A percentile compares a stretch with the other conserved stretches of the same genome.
phyloP scores from a whole-genome alignment of 2,888 invertebrate genomes.

The Eupithecia subumbrata region DNA sequence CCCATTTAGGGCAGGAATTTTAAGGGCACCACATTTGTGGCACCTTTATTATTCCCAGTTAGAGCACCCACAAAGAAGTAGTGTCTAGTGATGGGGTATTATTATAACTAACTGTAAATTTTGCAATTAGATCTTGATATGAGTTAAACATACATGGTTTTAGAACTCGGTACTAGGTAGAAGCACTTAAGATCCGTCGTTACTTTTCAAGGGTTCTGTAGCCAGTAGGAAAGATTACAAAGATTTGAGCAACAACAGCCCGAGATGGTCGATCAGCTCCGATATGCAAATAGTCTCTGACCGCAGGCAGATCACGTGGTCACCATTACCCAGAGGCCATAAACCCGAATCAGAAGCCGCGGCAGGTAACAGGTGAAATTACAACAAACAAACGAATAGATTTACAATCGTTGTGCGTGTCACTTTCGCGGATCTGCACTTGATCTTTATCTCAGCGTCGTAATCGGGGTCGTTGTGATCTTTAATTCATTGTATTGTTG shows the following conservation, averaged over 20 bases:
- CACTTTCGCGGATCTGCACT: slow-evolving; percentile 28
- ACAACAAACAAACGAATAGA: slow-evolving; percentile 7
- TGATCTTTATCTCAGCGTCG: slow-evolving; percentile 26
- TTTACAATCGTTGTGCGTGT: slow-evolving; percentile 20
- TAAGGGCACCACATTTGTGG: too few relatives aligned
- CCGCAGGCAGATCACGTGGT: not conserved
- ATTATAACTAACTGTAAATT: too few relatives aligned
- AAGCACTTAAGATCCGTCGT: too few relatives aligned
- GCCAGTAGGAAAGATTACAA: not conserved
- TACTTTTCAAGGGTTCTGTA: too few relatives aligned
- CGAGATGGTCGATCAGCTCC: not conserved
- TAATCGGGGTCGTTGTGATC: not conserved
- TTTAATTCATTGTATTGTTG: slow-evolving; percentile 6
- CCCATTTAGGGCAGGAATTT: too few relatives aligned
- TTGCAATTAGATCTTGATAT: too few relatives aligned
- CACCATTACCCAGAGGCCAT: slow-evolving; percentile 12
- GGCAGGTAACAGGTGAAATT: slow-evolving; percentile 40
- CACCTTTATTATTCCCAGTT: too few relatives aligned
- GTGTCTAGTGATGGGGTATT: too few relatives aligned
- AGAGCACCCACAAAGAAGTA: too few relatives aligned
- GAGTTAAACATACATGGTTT: too few relatives aligned
- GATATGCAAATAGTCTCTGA: not conserved
- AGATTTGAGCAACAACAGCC: not conserved
- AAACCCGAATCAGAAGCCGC: slow-evolving; percentile 30
- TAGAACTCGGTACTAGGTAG: too few relatives aligned